Base-by-base conservation (phyloP, 2,113 vertebrate species). In the Alligator mississippiensis region DNA sequence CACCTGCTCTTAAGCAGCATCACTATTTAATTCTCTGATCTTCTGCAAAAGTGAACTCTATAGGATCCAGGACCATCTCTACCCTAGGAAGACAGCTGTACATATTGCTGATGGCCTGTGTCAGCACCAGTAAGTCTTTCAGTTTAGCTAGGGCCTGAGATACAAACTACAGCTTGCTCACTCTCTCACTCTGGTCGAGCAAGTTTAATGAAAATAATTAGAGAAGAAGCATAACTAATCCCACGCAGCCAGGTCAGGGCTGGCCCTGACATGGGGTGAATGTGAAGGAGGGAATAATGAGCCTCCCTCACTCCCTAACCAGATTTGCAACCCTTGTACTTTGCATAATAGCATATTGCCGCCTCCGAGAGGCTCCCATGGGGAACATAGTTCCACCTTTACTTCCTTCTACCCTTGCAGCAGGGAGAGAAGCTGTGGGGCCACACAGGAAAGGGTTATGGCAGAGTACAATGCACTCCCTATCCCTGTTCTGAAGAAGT, bases 131-230 rank as follows among this genome's bases (percentile, higher is more conserved):
- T 70, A 38, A 19, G 30, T 21, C 18, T 70, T 72, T 72, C 38
- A 22, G 34, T 63, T 81, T 30, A 80, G 64, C 38, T 4, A 16
- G 64, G 89, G 72, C 60, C 84, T 95, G 92, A 95, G 59, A 57
- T 92, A 70, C 24, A 95, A 93, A 95, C 47, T 47, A 47, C 47
- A 47, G 47, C 47, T 47, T 9, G 47, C 47, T 47, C 47, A 9
- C 47, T 47, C 47, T 80, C 89, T 72, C 85, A 59, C 24, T 82
- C 83, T 92, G 75, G 82, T 87, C 74, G 80, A 82, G 77, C 24
- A 90, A 92, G 64, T 61, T 85, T 90, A 88, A 34, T 80, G 75
- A 47, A 94, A 92, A 89, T 64, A 89, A 85, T 93, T 75, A 92
- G 22, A 91, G 86, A 89, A 34, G 24, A 22, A n/a, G 28, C 1